Evolutionary conservation across 2,113 vertebrate genomes (phyloP).

Genomic region (Rana temporaria): DNA sequence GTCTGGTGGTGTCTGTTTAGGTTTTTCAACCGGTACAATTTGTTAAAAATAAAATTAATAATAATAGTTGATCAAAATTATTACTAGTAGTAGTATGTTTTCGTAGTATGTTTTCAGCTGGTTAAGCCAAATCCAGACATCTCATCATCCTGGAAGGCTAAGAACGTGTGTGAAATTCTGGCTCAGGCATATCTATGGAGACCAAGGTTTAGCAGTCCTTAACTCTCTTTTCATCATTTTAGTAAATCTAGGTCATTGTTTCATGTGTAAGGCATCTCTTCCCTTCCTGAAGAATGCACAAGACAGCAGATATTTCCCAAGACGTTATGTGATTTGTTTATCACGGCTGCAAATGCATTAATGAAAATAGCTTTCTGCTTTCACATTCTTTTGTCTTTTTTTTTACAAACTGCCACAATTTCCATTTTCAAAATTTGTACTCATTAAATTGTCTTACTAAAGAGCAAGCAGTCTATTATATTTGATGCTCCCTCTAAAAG

Average conservation of each 20-base stretch:
- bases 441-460: slow-evolving; percentile 19
- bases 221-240: slow-evolving; percentile 39
- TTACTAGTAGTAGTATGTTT: too few relatives aligned
- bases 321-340: slow-evolving; percentile 32
- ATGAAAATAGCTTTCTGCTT: slow-evolving; percentile 37
- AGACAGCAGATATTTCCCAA: slow-evolving; percentile 41
- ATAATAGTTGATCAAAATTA: too few relatives aligned
- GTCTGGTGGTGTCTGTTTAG: too few relatives aligned
- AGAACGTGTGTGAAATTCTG: background rate
- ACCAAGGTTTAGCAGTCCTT: slow-evolving; percentile 25
- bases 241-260: slow-evolving; percentile 43
- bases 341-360: slow-evolving; percentile 39
- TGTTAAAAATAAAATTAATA: too few relatives aligned
- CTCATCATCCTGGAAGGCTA: too few relatives aligned
- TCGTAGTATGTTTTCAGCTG: too few relatives aligned
- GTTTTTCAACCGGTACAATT: too few relatives aligned
- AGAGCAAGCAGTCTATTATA: slow-evolving; percentile 5
- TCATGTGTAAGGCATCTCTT: slow-evolving; percentile 43
- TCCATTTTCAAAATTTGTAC: slow-evolving; percentile 14
- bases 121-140: too few relatives aligned
- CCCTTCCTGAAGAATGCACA: slow-evolving; percentile 28
- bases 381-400: slow-evolving; percentile 30
- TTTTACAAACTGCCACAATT: slow-evolving; percentile 7
- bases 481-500: background rate
- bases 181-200: slow-evolving; percentile 8